Conservation (phyloP, 2,113 vertebrate genomes). For the Caranx ignobilis region DNA sequence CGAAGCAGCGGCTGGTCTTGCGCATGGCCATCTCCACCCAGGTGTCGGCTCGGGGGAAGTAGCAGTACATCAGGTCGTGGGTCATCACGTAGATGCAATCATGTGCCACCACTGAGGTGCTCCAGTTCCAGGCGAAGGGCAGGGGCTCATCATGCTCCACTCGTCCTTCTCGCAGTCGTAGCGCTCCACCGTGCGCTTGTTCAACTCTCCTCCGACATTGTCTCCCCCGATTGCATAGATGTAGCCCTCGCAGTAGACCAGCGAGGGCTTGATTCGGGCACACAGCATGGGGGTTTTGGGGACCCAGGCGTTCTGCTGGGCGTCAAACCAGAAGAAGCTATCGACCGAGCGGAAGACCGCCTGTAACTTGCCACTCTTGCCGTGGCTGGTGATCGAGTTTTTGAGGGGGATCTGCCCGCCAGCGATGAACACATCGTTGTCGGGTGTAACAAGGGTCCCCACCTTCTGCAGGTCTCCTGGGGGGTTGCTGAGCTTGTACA, state of each 20-base stretch:
- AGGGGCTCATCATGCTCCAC: slow-evolving; percentile 94
- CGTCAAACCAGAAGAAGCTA: slow-evolving; percentile 98
- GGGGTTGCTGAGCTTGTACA: slow-evolving; percentile 95
- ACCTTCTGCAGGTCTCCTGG: slow-evolving; percentile 96
- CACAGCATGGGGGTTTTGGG: slow-evolving; percentile 96
- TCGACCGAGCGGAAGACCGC: slow-evolving; percentile 93
- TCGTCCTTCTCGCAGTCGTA: slow-evolving; percentile 96
- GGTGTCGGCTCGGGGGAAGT: slow-evolving; percentile 92
- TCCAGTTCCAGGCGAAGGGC: slow-evolving; percentile 97
- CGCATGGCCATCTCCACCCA: slow-evolving; percentile 98
- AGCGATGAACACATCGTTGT: slow-evolving; percentile 98
- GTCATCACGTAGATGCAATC: slow-evolving; percentile 97
- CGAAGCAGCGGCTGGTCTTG: slow-evolving; percentile 94
- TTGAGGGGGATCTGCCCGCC: slow-evolving; percentile 95
- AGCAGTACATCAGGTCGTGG: slow-evolving; percentile 96
- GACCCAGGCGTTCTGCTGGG: slow-evolving; percentile 98
- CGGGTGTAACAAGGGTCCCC: slow-evolving; percentile 94
- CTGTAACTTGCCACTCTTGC: slow-evolving; percentile 91
- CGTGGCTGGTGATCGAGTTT: slow-evolving; percentile 89
- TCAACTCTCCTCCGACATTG: slow-evolving; percentile 91
- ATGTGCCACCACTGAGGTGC: slow-evolving; percentile 90
- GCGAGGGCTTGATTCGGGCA: slow-evolving; percentile 91
- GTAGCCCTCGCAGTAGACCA: slow-evolving; percentile 95
- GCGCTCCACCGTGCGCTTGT: slow-evolving; percentile 94
- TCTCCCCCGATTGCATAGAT: slow-evolving; percentile 98